Base-by-base conservation (phyloP, 2,797 vertebrate genomes). In the Chromobotia macracanthus region DNA sequence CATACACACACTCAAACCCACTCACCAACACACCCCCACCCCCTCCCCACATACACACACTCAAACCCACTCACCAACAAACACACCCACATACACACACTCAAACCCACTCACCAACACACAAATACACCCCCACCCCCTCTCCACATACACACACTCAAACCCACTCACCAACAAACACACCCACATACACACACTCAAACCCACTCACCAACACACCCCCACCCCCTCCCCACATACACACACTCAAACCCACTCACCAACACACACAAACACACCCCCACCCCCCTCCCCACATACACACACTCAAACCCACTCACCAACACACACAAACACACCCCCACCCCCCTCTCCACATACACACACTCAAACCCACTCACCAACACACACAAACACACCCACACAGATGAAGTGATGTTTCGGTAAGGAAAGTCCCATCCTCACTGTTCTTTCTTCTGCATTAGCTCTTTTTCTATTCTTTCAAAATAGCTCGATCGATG, bases 401-500 rank as follows among this genome's bases (percentile, higher is more conserved):
- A 71, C 25, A 19, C 72, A 83, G 46, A 77, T 67, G 58, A 75
- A 50, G 58, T 82, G 41, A 77, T 78, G 65, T 65, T 50, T 84
- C 9, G 56, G 67, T 79, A 79, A 81, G 67, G 51, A 80, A 82
- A 89, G 89, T 87, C 83, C 3, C 87, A 88, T 82, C 92, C 88
- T 92, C 90, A 87, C 83, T 79, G 79, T 87, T 89, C 84, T 74
- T 74, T 84, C 84, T 83, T 89, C 81, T 92, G 90, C 91, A 92
- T 91, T 88, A 90, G 88, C 87, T 90, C 88, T 91, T 90, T 90
- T 81, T 81, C 88, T 83, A 73, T 70, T 84, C 86, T 87, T 91
- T 91, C 85, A 91, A 94, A 93, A 93, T 93, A 94, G 91, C 88
- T 71, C 64, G 79, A 93, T 94, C 90, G 80, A 94, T 94, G 87